Evolutionary conservation across 2,113 vertebrate genomes (phyloP).

Genomic region (Corythornis madagascariensis): DNA sequence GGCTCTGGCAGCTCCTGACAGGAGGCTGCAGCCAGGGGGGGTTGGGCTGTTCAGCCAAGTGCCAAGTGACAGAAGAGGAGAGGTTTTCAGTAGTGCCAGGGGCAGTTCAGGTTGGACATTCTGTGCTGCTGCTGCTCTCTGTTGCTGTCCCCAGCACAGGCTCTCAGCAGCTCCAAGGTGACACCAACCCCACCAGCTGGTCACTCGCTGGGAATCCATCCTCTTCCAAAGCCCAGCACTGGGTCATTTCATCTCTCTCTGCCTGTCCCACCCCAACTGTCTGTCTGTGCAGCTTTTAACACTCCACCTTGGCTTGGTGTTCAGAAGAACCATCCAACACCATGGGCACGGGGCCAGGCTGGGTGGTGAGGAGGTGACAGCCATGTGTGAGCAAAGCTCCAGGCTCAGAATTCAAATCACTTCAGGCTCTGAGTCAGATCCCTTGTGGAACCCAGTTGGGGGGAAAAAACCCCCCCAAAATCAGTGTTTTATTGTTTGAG

Average conservation of each 20-base stretch:
- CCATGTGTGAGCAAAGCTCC: neutral
- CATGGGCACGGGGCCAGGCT: neutral
- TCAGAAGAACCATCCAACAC: neutral
- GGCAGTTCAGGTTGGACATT: too few species aligned
- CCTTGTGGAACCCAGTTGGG: neutral
- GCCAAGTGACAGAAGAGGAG: too few species aligned
- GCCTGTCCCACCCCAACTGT: neutral
- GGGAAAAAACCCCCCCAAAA: too few species aligned
- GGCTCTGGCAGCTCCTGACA: too few species aligned
- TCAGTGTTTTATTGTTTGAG: neutral
- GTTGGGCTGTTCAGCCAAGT: too few species aligned
- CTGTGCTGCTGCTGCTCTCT: neutral
- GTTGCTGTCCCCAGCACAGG: neutral
- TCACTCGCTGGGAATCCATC: too few species aligned
- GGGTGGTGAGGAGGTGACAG: neutral
- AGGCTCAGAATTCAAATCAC: neutral
- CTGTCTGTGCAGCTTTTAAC: neutral
- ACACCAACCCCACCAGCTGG: neutral
- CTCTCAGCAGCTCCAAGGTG: neutral
- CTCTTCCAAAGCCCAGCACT: neutral
- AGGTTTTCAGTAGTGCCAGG: too few species aligned
- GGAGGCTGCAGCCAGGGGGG: too few species aligned
- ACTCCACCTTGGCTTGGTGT: neutral
- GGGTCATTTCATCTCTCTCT: rapidly evolving
- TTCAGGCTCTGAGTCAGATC: neutral